Conservation (phyloP, 2,888 invertebrate species). For the Apantesis nais region DNA sequence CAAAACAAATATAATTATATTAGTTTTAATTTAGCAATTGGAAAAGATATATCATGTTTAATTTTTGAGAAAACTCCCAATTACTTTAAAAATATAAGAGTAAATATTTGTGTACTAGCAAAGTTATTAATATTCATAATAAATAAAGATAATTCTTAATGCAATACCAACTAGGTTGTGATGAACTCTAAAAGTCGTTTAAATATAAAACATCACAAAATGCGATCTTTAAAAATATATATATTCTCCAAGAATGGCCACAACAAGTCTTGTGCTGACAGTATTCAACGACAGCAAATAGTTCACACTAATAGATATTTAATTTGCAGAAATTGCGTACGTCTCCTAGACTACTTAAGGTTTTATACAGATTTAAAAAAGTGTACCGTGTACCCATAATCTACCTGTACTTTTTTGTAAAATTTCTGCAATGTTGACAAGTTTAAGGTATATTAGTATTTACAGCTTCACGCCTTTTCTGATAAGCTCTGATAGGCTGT, state of each 20-base stretch:
- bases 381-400: background rate
- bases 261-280: too few species aligned
- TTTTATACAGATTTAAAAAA: conserved; percentile 4
- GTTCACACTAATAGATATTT: background rate
- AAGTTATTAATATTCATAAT: background rate
- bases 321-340: background rate
- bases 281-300: background rate
- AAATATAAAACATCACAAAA: background rate
- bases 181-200: background rate
- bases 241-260: background rate
- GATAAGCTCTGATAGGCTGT: conserved; percentile 85
- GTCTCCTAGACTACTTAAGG: background rate
- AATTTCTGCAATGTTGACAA: background rate
- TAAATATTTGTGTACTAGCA: background rate
- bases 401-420: background rate
- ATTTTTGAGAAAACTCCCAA: background rate
- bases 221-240: background rate
- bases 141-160: background rate
- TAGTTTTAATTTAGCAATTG: background rate
- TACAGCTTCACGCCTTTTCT: conserved; percentile 51
- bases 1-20: too few species aligned
- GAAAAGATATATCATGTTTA: background rate
- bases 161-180: background rate
- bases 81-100: background rate
- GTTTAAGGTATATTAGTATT: conserved; percentile 57